These are phyloP conservation scores for Apoderus coryli DNA, from an alignment of 2,888 invertebrate species.

Conservation along the genomic window DNA sequence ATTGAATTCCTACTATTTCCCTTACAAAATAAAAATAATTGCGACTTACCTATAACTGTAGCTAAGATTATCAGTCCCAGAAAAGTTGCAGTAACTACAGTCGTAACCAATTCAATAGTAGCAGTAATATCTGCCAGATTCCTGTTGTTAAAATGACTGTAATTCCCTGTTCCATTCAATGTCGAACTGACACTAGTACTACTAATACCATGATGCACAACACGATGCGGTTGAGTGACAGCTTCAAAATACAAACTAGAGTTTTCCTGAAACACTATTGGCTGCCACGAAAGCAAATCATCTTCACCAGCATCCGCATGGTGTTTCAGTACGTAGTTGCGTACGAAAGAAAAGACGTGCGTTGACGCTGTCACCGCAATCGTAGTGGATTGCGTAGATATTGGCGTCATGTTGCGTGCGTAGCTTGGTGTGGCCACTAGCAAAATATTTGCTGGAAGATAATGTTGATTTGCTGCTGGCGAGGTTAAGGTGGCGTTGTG, in stretches of 20 bases:
- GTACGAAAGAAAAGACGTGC: conserved; percentile 13
- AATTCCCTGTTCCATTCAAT: conserved; percentile 15
- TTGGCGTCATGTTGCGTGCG: conserved; percentile 1
- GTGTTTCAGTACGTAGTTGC: conserved; percentile 12
- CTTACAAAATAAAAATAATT: conserved; percentile 1
- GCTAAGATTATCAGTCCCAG: conserved; percentile 46
- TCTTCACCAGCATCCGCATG: conserved; percentile 17
- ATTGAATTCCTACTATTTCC: background rate
- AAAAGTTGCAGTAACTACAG: conserved; percentile 43
- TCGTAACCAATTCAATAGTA: conserved; percentile 37
- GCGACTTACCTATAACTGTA: conserved; percentile 44
- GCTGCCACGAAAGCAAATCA: conserved; percentile 24
- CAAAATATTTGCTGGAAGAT: no score
- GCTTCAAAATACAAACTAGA: conserved; percentile 20
- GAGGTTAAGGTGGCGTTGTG: no score
- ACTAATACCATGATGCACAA: no score
- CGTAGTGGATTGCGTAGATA: conserved; percentile 3
- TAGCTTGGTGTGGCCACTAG: no score
- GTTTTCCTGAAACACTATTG: conserved; percentile 23
- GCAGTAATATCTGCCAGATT: conserved; percentile 22
- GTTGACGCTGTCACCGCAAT: conserved; percentile 12
- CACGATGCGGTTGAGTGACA: conserved; percentile 12
- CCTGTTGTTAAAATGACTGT: conserved; percentile 23
- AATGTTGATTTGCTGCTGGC: no score
- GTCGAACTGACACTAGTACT: no score